Evolutionary conservation across 2,113 vertebrate genomes (phyloP), one percentile per base, ranked within the genome.

Genomic region (Xenotilapia caudafasciata): DNA sequence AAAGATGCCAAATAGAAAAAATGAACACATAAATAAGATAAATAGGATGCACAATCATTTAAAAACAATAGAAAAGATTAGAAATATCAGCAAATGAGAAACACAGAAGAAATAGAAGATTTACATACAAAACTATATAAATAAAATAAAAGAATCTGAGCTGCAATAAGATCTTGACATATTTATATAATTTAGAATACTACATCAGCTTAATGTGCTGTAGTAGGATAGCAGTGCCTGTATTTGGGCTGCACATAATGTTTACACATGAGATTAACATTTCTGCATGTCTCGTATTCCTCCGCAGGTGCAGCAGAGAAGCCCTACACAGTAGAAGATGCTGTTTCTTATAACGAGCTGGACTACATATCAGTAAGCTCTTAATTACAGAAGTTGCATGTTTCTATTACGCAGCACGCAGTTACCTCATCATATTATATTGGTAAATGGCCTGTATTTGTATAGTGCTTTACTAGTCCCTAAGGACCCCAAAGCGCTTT

Each of bases 241-340:
- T 70, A 33, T 40, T 49, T 45, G 13, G 35, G 47, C 35, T 21
- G 10, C 54, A 38, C 33, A 23, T 31, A 1, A 60, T 40, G 35
- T 56, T 55, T 80, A 77, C 26, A 31, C 70, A 12, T 49, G 14
- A 49, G 23, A 31, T 77, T 77, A 12, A 49, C 26, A 47, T 49
- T 17, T 42, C 5, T 60, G 9, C 38, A 21, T 13, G 11, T 17
- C 38, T 65, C 49, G 4, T 68, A 28, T 33, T 31, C n/a, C 75
- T 87, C 84, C 80, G 79, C 94, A 99, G 99, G 98, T 92, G 98
- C 98, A 55, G 97, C 98, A 0, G 98, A 99, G 92, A 99, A 99
- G 95, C 99, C 98, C 0, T 99, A 99, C 94, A 96, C 97, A 90
- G 98, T 99, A 86, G 98, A 99, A 90, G 98, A 99, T 19, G 98